Evolutionary conservation across 2,888 invertebrate genomes (phyloP), one percentile per base, ranked within the genome.

Genomic region (Lysandra bellargus): DNA sequence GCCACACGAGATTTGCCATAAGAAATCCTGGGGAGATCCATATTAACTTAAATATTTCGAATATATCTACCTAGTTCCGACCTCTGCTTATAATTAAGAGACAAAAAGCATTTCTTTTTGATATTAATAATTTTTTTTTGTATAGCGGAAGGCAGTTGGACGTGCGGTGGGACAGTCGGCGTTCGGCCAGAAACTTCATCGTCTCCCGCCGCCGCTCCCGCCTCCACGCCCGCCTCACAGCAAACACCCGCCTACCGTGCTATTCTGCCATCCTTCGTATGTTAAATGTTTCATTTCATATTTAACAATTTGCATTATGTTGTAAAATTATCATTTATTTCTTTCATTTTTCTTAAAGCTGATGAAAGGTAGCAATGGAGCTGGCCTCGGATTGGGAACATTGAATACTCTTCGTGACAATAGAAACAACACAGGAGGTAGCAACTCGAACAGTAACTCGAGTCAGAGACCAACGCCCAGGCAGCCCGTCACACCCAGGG

Each of bases 81-180:
- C 40, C 7, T 44, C 40, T 7, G 40, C 40, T 44, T 44, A 44
- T 44, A 44, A 44, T 44, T 44, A 44, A 44, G 44, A 44, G 44
- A 9, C 44, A 40, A 40, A 9, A 49, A 44, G 9, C 12, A 49
- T 49, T 49, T 49, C 9, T 12, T 44, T 12, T 49, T 49, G 9
- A 2, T 9, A 49, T 9, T 49, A 49, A 2, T 57, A 17, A 1
- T 57, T 64, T 64, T 64, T 12, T 9, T 76, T 78, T 80, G 86
- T 85, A 72, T 91, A 97, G 96, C 97, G 90, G 98, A 98, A 95
- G 98, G 97, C 95, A 98, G 97, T 88, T 98, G 98, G 98, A 97
- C 97, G 92, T 97, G 96, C 96, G 97, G 98, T 95, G 98, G 97
- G 87, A 96, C 95, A 84, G 97, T 95, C 86, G 96, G 96, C 88